These are phyloP conservation scores for Cybosia mesomella DNA, from an alignment of 2,888 invertebrate genomes.

Conservation along the genomic window DNA sequence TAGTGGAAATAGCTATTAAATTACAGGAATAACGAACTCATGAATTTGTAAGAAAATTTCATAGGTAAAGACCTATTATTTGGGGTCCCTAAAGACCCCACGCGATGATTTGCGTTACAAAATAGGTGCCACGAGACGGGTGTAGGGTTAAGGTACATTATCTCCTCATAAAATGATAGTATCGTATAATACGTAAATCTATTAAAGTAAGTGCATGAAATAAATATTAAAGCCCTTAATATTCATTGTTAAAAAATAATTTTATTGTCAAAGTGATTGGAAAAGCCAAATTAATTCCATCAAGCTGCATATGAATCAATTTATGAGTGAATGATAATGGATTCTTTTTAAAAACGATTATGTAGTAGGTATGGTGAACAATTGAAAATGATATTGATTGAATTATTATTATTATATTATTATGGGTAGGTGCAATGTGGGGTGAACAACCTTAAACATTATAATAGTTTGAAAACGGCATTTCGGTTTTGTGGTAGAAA, in stretches of 20 bases:
- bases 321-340: conserved; percentile 39
- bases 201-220: background rate
- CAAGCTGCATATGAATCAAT: conserved; percentile 28
- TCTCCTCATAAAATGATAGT: too few relatives aligned
- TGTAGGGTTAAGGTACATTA: too few relatives aligned
- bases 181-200: background rate
- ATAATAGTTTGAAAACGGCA: background rate
- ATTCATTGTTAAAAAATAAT: background rate
- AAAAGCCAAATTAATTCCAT: conserved; percentile 33
- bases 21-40: too few relatives aligned
- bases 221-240: background rate
- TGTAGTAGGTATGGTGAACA: conserved; percentile 23
- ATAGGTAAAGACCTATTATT: too few relatives aligned
- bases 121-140: too few relatives aligned
- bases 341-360: conserved; percentile 26
- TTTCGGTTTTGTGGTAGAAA: background rate
- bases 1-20: too few relatives aligned
- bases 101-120: too few relatives aligned
- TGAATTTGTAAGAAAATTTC: too few relatives aligned
- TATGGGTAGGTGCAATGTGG: background rate
- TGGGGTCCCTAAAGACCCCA: too few relatives aligned
- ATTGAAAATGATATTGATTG: conserved; percentile 25
- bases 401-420: background rate
- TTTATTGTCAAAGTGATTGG: conserved; percentile 35
- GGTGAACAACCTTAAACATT: background rate